phyloP scores from a whole-genome alignment of 2,888 invertebrate species.

The Trachelus iudaicus region DNA sequence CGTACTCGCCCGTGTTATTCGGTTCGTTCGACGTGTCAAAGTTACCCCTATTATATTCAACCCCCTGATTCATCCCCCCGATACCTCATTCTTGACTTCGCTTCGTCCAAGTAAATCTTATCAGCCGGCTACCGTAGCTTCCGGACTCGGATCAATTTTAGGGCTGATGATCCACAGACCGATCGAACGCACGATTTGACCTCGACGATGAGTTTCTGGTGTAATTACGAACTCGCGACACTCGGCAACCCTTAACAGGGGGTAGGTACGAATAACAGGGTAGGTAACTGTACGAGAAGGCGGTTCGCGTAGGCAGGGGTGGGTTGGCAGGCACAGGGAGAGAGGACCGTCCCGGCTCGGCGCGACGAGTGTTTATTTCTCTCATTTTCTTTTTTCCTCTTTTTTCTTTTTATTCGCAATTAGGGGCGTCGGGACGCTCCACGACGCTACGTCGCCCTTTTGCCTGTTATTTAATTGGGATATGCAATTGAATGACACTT shows the following conservation, averaged over 20 bases:
- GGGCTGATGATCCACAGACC: background rate
- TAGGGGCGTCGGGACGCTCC: conserved; percentile 60
- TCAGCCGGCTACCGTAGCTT: background rate
- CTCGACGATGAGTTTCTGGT: background rate
- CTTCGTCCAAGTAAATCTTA: background rate
- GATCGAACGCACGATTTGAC: background rate
- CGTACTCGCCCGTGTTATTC: background rate
- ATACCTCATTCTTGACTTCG: background rate
- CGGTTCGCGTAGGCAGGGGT: background rate
- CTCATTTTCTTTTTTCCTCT: conserved; percentile 20
- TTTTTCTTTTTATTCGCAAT: conserved; percentile 52
- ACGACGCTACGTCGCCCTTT: conserved; percentile 65
- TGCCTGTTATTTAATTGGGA: conserved; percentile 66
- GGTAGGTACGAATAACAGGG: background rate
- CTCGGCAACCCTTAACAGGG: background rate
- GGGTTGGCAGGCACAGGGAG: background rate
- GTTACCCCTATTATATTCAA: background rate
- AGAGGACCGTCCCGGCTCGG: conserved; percentile 3
- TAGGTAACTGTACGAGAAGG: background rate
- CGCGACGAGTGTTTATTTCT: conserved; percentile 50
- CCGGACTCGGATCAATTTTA: background rate
- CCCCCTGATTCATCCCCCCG: background rate
- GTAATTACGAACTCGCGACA: background rate
- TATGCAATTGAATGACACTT: conserved; percentile 64
- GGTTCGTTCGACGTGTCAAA: background rate